Base-by-base conservation (phyloP, 2,797 vertebrate genomes). In the Enteromius fasciolatus region DNA sequence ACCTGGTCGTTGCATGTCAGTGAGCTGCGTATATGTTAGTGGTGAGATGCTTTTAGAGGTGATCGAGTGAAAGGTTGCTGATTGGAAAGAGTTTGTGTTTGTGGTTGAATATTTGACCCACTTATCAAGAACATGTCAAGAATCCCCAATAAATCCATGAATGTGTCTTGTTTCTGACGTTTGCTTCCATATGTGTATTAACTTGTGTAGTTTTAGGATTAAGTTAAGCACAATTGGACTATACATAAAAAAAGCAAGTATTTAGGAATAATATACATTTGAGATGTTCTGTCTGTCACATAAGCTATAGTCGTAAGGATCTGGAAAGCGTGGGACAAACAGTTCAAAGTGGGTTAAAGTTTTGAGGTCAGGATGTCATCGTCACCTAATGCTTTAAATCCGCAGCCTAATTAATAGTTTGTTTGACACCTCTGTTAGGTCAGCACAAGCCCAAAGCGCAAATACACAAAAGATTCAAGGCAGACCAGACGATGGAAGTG, bases 81-180 rank as follows among this genome's bases (percentile, higher is more conserved):
- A 81, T 18, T 74, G 79, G 54, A 31, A 15, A 18, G 44, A 63
- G 23, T 63, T 72, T 63, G 57, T 73, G 78, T 73, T 81, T 64
- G 57, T 73, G 57, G 31, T 81, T 63, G 33, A 80, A 23, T 72
- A 23, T 72, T 80, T 73, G 44, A 74, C 79, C 57, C 63, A 25
- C 31, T 20, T 84, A 76, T 76, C 63, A 76, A 31, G 63, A 25
- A 57, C 46, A 66, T 80, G 70, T 75, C 63, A 69, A 15, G 12
- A 76, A 69, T 81, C 78, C 52, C 52, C 72, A 84, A 84, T 82
- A 82, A 82, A 82, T 76, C 64, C 63, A 69, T 76, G 39, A 76
- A 68, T 82, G 80, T 82, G 72, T 76, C 18, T 31, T 68, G 39
- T 67, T 57, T 76, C 67, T 70, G 66, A 59, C 2, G 20, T 48